Base-by-base conservation (phyloP, 2,113 vertebrate species). In the Hippoglossus stenolepis region DNA sequence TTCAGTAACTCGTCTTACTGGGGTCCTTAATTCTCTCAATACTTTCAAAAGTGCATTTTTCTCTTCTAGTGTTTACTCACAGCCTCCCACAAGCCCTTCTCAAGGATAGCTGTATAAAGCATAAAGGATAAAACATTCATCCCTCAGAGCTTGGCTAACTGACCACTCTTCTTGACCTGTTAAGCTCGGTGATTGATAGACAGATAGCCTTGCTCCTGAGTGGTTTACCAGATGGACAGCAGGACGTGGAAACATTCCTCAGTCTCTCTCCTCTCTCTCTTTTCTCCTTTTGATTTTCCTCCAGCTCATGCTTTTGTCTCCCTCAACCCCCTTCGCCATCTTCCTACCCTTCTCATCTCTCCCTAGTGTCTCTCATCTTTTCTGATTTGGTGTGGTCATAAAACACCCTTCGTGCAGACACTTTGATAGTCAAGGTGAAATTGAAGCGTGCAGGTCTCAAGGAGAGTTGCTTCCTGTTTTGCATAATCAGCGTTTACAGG, bases 351-450 rank as follows among this genome's bases (percentile, higher is more conserved):
- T 56, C 57, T 70, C 38, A 14, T 31, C 59, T 82, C 73, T 65
- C 58, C 57, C 61, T 59, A 31, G 23, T 53, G 47, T 78, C 71
- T 85, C 43, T 86, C 66, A 54, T 84, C 70, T 84, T 77, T 79
- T 78, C 75, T 0, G 26, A 86, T 82, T 87, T 43, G 59, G n/a
- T 35, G 73, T 81, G 80, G 73, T 70, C 63, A 65, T 85, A 90
- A 89, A 92, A 80, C 69, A 75, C 35, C 74, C 77, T 83, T 70
- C 12, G 54, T 12, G 15, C 72, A 62, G 87, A 79, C 85, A 69
- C 77, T 87, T 91, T 88, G 77, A 88, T 88, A 73, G 85, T 88
- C 83, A 84, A 89, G 79, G 83, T 91, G 82, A 91, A 91, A 90
- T 80, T 82, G 67, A 89, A 87, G 35, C 8, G 35, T 24, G 15